phyloP scores from a whole-genome alignment of 2,113 vertebrate species.

The Cynocephalus volans region DNA sequence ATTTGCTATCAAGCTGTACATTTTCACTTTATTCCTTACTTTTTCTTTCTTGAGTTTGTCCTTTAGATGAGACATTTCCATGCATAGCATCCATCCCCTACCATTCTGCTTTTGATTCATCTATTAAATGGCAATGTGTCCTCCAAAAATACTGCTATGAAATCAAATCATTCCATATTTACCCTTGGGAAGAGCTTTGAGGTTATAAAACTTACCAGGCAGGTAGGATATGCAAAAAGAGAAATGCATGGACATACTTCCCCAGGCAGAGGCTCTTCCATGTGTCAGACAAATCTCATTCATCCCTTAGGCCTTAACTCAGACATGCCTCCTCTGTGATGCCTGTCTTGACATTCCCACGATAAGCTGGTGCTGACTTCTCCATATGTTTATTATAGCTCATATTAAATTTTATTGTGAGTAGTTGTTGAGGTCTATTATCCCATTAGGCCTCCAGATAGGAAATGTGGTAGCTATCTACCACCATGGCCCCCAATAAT shows the following conservation, averaged over 20 bases:
- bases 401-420: neutral
- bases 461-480: neutral
- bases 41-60: neutral
- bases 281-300: neutral
- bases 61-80: constrained; percentile 52
- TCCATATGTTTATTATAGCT: neutral
- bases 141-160: constrained; percentile 60
- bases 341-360: neutral
- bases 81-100: neutral
- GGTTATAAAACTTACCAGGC: neutral
- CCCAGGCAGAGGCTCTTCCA: neutral
- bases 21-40: neutral
- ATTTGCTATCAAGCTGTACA: neutral
- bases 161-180: constrained; percentile 52
- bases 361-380: neutral
- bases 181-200: constrained; percentile 47
- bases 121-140: constrained; percentile 48
- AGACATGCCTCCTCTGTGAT: neutral
- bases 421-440: neutral
- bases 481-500: neutral
- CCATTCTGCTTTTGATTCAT: constrained; percentile 34
- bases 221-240: neutral
- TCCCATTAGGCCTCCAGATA: neutral
- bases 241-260: neutral
- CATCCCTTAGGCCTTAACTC: neutral